Conservation (phyloP, 2,888 invertebrate genomes). For the Galeopsomyia nigrocyanea region DNA sequence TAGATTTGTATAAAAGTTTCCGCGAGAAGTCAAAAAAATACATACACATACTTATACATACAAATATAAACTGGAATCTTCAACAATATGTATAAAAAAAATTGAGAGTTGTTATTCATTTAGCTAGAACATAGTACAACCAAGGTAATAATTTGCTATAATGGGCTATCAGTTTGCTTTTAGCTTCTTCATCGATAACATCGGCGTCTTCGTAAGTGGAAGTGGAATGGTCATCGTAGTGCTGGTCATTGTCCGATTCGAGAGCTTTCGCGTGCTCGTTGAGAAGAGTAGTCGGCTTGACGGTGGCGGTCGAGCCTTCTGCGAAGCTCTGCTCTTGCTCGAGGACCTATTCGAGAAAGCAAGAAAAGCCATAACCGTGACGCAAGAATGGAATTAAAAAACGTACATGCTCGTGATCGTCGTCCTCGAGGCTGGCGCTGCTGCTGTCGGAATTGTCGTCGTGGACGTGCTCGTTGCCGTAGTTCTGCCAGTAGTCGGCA, state of each 20-base stretch:
- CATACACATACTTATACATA: slow-evolving; percentile 10
- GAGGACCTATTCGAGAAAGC: too few species aligned
- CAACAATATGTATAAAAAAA: slow-evolving; percentile 39
- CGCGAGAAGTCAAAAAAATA: slow-evolving; percentile 5
- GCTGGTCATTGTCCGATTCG: too few species aligned
- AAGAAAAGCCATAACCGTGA: too few species aligned
- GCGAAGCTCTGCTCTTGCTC: too few species aligned
- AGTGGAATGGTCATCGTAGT: slow-evolving; percentile 6
- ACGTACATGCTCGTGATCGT: neutral
- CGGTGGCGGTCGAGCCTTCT: too few species aligned
- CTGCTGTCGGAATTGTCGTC: neutral
- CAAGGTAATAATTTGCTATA: slow-evolving; percentile 63
- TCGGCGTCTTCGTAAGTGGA: slow-evolving; percentile 34
- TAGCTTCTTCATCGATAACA: slow-evolving; percentile 51
- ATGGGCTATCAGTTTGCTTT: slow-evolving; percentile 59
- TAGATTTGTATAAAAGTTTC: slow-evolving; percentile 26
- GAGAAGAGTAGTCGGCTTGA: too few species aligned
- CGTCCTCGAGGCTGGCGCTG: slow-evolving; percentile 19
- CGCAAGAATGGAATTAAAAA: too few species aligned
- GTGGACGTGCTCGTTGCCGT: slow-evolving; percentile 38
- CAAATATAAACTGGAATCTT: slow-evolving; percentile 23
- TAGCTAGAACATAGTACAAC: slow-evolving; percentile 60
- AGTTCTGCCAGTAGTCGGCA: slow-evolving; percentile 57
- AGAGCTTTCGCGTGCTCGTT: too few species aligned
- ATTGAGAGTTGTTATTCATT: slow-evolving; percentile 43